Percentiles rank a stretch among this genome's conserved stretches.
Evolutionary conservation across 2,797 vertebrate genomes (phyloP).

Genomic region (Parambassis ranga): DNA sequence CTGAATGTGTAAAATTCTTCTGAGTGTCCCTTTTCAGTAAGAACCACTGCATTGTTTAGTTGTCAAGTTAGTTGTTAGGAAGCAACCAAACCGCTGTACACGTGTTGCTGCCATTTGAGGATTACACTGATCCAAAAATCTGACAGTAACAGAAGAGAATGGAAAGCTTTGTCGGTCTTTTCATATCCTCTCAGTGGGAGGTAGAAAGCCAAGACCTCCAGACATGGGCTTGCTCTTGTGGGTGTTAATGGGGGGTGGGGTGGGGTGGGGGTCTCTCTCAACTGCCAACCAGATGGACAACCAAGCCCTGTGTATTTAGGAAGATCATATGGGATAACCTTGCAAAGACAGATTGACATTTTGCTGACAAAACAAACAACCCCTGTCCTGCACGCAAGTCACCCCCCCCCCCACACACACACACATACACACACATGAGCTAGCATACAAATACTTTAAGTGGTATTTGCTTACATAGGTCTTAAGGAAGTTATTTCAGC

Average conservation of each 20-base stretch:
- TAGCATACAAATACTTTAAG: constrained; percentile 49
- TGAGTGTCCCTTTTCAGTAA: constrained; percentile 51
- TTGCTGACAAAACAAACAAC: constrained; percentile 78
- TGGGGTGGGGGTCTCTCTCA: constrained; percentile 26
- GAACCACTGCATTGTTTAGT: constrained; percentile 64
- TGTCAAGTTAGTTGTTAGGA: constrained; percentile 74
- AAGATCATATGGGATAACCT: constrained; percentile 78
- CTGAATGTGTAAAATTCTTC: constrained; percentile 35
- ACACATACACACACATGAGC: constrained; percentile 1
- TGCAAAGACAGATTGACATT: constrained; percentile 77
- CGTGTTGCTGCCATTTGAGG: constrained; percentile 70
- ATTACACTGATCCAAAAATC: constrained; percentile 75
- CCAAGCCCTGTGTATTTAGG: constrained; percentile 70
- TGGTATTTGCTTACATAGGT: constrained; percentile 70
- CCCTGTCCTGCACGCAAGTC: constrained; percentile 54
- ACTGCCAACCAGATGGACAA: constrained; percentile 77
- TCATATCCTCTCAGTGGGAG: constrained; percentile 77
- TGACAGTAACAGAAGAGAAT: constrained; percentile 74
- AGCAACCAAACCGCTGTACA: constrained; percentile 73
- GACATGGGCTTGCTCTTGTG: constrained; percentile 63
- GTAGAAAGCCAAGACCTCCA: constrained; percentile 74
- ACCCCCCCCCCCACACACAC: constrained; percentile 25
- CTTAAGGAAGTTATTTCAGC: constrained; percentile 68
- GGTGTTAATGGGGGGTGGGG: constrained; percentile 51
- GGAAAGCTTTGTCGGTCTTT: constrained; percentile 73